Conservation (phyloP, 2,797 vertebrate genomes). For the Poecilia wingei region DNA sequence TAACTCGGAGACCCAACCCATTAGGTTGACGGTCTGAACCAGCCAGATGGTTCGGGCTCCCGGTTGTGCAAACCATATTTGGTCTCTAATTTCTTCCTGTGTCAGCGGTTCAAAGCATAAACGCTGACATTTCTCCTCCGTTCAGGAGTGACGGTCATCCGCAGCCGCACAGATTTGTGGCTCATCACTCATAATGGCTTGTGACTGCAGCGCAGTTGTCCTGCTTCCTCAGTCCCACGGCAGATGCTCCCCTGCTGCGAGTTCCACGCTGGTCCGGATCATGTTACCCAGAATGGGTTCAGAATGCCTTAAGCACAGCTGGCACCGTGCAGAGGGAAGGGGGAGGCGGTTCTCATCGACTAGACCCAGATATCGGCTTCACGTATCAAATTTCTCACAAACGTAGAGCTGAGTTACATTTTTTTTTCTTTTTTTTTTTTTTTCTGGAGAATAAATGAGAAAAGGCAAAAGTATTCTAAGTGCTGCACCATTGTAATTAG, state of each 20-base stretch:
- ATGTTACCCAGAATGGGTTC: constrained; percentile 62
- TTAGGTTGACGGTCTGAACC: constrained; percentile 23
- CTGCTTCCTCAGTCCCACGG: constrained; percentile 58
- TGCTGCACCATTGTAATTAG: neutral
- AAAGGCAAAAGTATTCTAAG: neutral
- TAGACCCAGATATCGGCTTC: constrained; percentile 36
- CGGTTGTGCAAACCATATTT: constrained; percentile 35
- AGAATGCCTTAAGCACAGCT: constrained; percentile 68
- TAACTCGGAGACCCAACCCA: constrained; percentile 39
- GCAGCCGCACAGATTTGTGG: constrained; percentile 21
- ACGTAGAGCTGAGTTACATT: constrained; percentile 4
- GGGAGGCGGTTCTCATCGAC: constrained; percentile 16
- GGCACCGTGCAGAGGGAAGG: constrained; percentile 37
- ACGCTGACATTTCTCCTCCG: constrained; percentile 1
- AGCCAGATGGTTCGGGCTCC: constrained; percentile 43
- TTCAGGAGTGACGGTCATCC: constrained; percentile 24
- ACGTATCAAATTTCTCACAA: constrained; percentile 14
- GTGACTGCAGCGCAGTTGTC: constrained; percentile 71
- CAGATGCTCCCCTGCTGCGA: constrained; percentile 75
- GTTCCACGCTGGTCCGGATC: constrained; percentile 61
- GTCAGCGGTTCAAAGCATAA: constrained; percentile 55
- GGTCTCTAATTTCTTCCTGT: constrained; percentile 45
- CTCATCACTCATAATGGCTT: constrained; percentile 65
- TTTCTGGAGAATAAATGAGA: constrained; percentile 21
- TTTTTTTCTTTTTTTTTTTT: neutral